Conservation (phyloP, 2,113 vertebrate species). For the Macrotus californicus region DNA sequence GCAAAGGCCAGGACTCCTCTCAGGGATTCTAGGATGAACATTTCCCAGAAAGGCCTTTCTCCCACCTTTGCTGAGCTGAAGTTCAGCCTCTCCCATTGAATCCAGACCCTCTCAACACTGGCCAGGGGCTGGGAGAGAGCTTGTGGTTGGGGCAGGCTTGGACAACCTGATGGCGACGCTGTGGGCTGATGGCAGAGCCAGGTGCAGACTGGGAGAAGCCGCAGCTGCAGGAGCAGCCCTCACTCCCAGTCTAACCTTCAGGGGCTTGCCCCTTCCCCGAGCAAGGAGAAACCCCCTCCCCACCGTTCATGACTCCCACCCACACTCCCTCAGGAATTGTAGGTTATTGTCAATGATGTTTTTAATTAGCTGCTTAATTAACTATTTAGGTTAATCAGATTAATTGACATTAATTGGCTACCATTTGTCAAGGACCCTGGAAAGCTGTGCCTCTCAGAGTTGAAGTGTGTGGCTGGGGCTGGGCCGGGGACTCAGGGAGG, state of each 20-base stretch:
- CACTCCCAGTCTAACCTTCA: background rate
- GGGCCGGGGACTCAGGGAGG: background rate
- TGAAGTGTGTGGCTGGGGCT: background rate
- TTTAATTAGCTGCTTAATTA: slow-evolving; percentile 71
- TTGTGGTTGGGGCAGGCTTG: background rate
- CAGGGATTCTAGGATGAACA: background rate
- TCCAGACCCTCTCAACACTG: background rate
- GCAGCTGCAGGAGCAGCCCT: background rate
- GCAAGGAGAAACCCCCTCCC: background rate
- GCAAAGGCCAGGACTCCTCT: background rate
- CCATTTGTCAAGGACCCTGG: slow-evolving; percentile 70
- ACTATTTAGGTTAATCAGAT: slow-evolving; percentile 71
- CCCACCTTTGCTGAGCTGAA: background rate
- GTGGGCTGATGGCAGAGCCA: background rate
- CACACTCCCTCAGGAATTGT: background rate
- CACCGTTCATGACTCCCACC: slow-evolving; percentile 12
- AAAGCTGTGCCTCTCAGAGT: slow-evolving; percentile 40
- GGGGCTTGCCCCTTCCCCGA: background rate
- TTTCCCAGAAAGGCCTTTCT: background rate
- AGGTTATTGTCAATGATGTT: slow-evolving; percentile 63
- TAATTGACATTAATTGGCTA: slow-evolving; percentile 73
- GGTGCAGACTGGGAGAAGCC: background rate
- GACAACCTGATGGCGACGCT: background rate
- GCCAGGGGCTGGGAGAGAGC: background rate
- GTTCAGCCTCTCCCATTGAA: background rate